Evolutionary conservation across 2,113 vertebrate genomes (phyloP).

Genomic region (Castor canadensis): DNA sequence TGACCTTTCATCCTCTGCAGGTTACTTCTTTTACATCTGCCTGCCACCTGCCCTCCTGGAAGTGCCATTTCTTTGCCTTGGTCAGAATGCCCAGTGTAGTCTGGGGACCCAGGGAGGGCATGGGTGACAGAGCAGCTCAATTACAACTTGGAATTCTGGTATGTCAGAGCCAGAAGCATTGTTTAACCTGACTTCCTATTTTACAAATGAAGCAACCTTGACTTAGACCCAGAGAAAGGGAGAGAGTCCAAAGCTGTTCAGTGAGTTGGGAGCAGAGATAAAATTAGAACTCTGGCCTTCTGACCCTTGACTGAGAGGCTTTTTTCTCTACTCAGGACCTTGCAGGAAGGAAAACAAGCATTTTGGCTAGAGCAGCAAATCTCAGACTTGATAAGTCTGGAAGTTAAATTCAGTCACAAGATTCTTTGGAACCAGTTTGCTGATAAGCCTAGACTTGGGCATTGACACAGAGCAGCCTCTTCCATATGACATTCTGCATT

Average conservation of each 20-base stretch:
- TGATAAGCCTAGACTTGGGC: neutral
- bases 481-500: neutral
- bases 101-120: neutral
- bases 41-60: neutral
- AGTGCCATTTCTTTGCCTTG: neutral
- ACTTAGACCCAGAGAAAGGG: neutral
- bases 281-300: neutral
- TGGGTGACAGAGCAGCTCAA: neutral
- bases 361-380: neutral
- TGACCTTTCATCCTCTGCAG: neutral
- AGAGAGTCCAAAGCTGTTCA: neutral
- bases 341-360: conserved; percentile 12
- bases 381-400: neutral
- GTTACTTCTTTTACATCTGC: neutral
- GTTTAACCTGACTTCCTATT: neutral
- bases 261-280: neutral
- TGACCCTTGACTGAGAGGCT: neutral
- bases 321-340: neutral
- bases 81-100: neutral
- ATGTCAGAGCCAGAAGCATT: neutral
- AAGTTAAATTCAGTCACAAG: neutral
- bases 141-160: neutral
- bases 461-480: neutral
- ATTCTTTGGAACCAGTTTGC: neutral
- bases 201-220: conserved; percentile 17